phyloP scores from a whole-genome alignment of 1,140 invertebrate genomes.

The Samia ricini region DNA sequence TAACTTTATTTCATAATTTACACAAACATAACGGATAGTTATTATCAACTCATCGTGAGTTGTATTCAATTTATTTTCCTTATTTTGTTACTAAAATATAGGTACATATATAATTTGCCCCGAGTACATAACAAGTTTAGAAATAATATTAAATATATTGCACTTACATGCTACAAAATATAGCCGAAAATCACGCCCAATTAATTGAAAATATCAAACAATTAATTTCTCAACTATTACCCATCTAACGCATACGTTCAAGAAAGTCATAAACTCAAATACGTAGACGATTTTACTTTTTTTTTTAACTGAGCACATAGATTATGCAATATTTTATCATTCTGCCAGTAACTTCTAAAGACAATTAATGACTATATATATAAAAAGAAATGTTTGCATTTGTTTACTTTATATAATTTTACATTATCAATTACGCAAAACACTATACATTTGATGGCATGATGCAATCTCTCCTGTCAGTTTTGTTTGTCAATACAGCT shows the following conservation, averaged over 20 bases:
- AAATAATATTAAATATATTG: conserved; percentile 21
- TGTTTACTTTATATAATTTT: no score
- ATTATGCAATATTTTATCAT: no score
- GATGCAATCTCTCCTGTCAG: background rate
- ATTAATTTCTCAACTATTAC: background rate
- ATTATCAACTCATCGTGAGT: conserved; percentile 43
- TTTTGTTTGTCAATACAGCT: background rate
- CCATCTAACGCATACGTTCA: background rate
- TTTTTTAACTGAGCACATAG: no score
- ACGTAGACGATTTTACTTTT: no score
- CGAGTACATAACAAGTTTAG: no score
- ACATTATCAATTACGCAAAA: background rate
- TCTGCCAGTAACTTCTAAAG: no score
- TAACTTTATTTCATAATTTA: conserved; percentile 74
- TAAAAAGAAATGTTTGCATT: no score
- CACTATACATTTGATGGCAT: background rate
- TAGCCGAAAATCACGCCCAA: conserved; percentile 1
- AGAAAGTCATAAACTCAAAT: background rate
- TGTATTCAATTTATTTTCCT: conserved; percentile 13
- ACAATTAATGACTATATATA: no score
- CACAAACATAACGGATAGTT: conserved; percentile 72
- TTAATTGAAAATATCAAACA: background rate
- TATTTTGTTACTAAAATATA: conserved; percentile 25
- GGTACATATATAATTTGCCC: conserved; percentile 12
- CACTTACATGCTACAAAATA: conserved; percentile 17